Evolutionary conservation across 2,888 invertebrate species (phyloP).

Genomic region (Hemistola chrysoprasaria): DNA sequence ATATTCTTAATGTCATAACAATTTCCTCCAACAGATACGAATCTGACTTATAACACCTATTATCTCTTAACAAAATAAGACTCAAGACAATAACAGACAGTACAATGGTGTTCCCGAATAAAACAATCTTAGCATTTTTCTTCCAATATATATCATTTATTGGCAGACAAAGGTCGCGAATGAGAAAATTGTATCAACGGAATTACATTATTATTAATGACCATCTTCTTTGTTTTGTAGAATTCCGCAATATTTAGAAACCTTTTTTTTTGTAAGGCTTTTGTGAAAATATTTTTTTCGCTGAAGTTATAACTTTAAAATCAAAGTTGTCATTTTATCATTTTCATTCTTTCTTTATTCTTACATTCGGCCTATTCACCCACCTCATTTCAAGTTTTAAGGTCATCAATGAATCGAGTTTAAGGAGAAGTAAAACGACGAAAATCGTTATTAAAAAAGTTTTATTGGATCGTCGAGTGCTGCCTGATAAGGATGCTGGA

Average conservation of each 20-base stretch:
- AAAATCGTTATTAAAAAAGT: conserved; percentile 48
- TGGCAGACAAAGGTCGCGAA: conserved; percentile 7
- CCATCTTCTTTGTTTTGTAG: conserved; percentile 11
- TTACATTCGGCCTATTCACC: too few species aligned
- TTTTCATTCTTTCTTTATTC: neutral
- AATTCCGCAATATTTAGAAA: conserved; percentile 7
- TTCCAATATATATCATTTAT: conserved; percentile 23
- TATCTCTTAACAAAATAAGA: conserved; percentile 11
- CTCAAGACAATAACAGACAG: conserved; percentile 12
- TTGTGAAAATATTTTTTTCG: too few species aligned
- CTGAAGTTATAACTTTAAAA: too few species aligned
- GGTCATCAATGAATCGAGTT: conserved; percentile 27
- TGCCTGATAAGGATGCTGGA: conserved; percentile 28
- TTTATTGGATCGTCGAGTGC: conserved; percentile 34
- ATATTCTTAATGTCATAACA: too few species aligned
- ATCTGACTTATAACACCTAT: conserved; percentile 10
- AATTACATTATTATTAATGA: conserved; percentile 30
- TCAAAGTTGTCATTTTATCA: conserved; percentile 7
- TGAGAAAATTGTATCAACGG: conserved; percentile 21
- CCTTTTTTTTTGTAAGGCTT: too few species aligned
- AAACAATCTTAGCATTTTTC: conserved; percentile 20
- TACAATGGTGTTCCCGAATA: conserved; percentile 11
- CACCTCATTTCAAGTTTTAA: conserved; percentile 1
- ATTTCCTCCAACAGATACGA: neutral
- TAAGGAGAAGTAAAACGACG: conserved; percentile 28